Evolutionary conservation across 2,888 invertebrate species (phyloP).

Genomic region (Spodoptera exigua): DNA sequence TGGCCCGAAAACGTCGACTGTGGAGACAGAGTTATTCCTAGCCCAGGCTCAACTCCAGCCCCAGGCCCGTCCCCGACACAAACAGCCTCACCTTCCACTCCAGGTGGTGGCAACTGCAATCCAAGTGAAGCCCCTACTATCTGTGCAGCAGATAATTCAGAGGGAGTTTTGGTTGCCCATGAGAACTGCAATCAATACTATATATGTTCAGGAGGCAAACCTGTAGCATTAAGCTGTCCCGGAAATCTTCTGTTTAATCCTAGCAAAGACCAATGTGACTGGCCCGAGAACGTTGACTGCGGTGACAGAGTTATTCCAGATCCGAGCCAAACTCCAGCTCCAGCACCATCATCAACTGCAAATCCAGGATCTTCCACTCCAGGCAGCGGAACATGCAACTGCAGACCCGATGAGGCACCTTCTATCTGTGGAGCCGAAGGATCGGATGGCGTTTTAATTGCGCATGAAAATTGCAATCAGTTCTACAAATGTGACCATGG

Average conservation of each 20-base stretch:
- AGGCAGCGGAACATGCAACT: neutral
- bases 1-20: constrained; percentile 61
- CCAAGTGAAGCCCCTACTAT: constrained; percentile 62
- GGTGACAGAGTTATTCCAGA: neutral
- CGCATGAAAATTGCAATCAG: constrained; percentile 64
- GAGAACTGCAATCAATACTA: constrained; percentile 70
- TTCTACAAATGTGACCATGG: constrained; percentile 53
- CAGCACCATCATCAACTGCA: neutral
- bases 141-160: constrained; percentile 61
- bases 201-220: constrained; percentile 56
- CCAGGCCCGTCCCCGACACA: too few relatives aligned
- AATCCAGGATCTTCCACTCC: neutral
- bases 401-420: constrained; percentile 58
- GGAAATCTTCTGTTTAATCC: constrained; percentile 62
- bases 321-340: constrained; percentile 3
- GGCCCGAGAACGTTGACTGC: constrained; percentile 59
- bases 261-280: constrained; percentile 63
- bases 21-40: constrained; percentile 52
- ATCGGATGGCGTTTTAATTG: constrained; percentile 53
- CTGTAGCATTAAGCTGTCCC: constrained; percentile 57
- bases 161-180: constrained; percentile 62
- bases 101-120: constrained; percentile 54
- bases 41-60: constrained; percentile 2
- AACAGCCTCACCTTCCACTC: neutral
- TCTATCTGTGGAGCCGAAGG: constrained; percentile 57